These are phyloP conservation scores for Euclidia mi DNA, from an alignment of 2,888 invertebrate genomes.

Conservation along the genomic window DNA sequence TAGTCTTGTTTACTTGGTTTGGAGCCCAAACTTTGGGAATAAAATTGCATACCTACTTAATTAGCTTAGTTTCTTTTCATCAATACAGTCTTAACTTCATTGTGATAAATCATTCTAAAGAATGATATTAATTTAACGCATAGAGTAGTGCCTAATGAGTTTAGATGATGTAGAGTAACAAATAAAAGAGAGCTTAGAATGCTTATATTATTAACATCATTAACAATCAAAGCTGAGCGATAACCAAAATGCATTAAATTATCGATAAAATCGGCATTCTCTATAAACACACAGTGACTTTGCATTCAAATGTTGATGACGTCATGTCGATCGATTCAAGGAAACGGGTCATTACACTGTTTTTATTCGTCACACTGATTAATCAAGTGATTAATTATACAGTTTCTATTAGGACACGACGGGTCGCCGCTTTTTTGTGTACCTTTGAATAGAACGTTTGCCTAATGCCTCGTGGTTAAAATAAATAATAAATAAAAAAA, in stretches of 20 bases:
- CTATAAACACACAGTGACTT: conserved; percentile 78
- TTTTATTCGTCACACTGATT: conserved; percentile 90
- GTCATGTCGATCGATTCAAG: conserved; percentile 86
- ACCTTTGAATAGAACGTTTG: conserved; percentile 61
- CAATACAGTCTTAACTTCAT: no score
- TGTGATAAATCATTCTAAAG: no score
- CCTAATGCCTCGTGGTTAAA: conserved; percentile 55
- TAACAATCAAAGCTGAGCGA: conserved; percentile 35
- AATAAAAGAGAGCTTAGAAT: conserved; percentile 9
- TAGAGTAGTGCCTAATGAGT: no score
- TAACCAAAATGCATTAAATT: conserved; percentile 52
- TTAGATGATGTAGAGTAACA: background rate
- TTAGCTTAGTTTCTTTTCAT: no score
- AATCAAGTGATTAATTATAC: conserved; percentile 89
- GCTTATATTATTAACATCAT: conserved; percentile 32
- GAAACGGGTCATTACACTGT: conserved; percentile 89
- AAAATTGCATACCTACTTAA: no score
- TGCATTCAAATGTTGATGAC: conserved; percentile 85
- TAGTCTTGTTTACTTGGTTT: conserved; percentile 25
- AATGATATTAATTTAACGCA: no score
- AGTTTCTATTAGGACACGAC: conserved; percentile 82
- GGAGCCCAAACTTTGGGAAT: background rate
- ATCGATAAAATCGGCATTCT: conserved; percentile 70
- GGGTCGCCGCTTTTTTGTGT: conserved; percentile 73
- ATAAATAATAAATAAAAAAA: conserved; percentile 56